Conservation (phyloP, 1,140 invertebrate species). For the Nasonia longicornis region DNA sequence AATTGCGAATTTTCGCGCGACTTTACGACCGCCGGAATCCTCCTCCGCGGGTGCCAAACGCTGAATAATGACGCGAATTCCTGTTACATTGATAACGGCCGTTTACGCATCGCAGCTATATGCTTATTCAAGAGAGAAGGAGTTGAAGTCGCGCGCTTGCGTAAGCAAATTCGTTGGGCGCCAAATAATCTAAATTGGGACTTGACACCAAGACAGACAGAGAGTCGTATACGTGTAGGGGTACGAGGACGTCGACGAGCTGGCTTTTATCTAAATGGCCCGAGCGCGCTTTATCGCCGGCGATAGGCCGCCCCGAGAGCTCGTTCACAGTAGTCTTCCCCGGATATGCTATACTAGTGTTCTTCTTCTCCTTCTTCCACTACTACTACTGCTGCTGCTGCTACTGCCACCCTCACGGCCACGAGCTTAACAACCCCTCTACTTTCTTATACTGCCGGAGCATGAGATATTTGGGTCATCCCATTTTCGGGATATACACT, state of each 20-base stretch:
- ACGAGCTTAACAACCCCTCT: neutral
- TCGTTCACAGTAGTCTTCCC: constrained; percentile 1
- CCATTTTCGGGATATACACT: neutral
- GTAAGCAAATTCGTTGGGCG: neutral
- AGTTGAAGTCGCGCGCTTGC: neutral
- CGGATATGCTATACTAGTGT: neutral
- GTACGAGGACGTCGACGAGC: neutral
- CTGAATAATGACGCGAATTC: neutral
- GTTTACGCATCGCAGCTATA: neutral
- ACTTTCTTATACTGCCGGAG: neutral
- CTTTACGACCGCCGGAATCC: neutral
- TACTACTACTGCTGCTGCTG: neutral
- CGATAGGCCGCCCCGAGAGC: constrained; percentile 1
- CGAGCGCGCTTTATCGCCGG: constrained; percentile 53
- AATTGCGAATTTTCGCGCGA: constrained; percentile 14
- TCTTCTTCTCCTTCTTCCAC: neutral
- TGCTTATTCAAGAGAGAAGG: neutral
- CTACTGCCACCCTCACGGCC: neutral
- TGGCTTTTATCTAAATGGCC: constrained; percentile 61
- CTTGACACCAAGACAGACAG: neutral
- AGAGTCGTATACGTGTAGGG: neutral
- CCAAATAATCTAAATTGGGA: constrained; percentile 34
- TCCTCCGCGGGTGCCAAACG: neutral
- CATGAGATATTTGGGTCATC: neutral
- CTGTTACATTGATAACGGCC: neutral